phyloP scores from a whole-genome alignment of 2,888 invertebrate genomes.

The Trachelus stipa region DNA sequence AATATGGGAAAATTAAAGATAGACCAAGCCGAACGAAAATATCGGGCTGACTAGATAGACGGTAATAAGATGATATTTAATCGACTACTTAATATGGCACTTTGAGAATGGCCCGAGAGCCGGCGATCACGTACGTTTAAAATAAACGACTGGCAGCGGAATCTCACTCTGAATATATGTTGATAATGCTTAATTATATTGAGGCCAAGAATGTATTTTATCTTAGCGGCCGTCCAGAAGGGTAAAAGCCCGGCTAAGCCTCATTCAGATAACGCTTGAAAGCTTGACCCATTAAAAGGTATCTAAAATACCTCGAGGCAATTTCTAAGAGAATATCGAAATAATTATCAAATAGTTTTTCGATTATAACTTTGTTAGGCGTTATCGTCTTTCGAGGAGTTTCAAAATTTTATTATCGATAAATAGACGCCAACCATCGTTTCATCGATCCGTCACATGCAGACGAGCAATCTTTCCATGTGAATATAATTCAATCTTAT shows the following conservation, averaged over 20 bases:
- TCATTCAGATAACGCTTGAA: conserved; percentile 61
- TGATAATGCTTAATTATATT: conserved; percentile 53
- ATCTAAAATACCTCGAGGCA: conserved; percentile 58
- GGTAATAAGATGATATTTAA: background rate
- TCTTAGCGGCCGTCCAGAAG: conserved; percentile 50
- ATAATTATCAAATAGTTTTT: conserved; percentile 50
- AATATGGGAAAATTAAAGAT: background rate
- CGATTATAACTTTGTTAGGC: conserved; percentile 53
- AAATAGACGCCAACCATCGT: background rate
- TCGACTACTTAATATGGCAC: background rate
- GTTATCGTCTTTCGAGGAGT: background rate
- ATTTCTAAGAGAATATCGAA: conserved; percentile 57
- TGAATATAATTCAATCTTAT: background rate
- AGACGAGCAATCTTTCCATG: background rate
- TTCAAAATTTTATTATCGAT: background rate
- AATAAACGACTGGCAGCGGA: conserved; percentile 60
- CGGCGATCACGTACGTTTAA: conserved; percentile 32
- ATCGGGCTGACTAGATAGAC: background rate
- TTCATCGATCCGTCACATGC: background rate
- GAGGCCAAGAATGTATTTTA: conserved; percentile 52
- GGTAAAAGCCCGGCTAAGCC: conserved; percentile 59
- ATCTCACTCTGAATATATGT: conserved; percentile 47
- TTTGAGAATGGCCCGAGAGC: background rate
- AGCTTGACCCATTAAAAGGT: conserved; percentile 64
- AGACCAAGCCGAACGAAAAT: background rate